A percentile compares a stretch with the other conserved stretches of the same genome.
Conservation (phyloP, 2,888 invertebrate species). For the Microplitis deprimator region DNA sequence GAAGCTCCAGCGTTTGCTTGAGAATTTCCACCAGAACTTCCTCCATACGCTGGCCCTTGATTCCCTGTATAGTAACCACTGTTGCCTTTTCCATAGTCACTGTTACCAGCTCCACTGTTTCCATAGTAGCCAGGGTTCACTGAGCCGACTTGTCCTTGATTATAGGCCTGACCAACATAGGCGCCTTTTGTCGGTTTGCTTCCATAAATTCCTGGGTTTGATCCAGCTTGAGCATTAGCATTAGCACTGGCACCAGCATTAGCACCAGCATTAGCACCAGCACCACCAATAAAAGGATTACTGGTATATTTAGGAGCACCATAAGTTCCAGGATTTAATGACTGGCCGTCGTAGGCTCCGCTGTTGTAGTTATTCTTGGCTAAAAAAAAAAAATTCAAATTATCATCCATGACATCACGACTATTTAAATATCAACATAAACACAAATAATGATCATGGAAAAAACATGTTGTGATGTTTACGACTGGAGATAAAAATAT, state of each 20-base stretch:
- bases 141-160: too few species aligned
- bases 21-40: background rate
- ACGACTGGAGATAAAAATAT: background rate
- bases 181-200: background rate
- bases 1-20: conserved; percentile 28
- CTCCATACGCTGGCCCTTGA: background rate
- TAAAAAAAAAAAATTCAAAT: background rate
- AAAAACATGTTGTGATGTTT: background rate
- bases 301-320: conserved; percentile 34
- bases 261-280: conserved; percentile 26
- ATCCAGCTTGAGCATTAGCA: conserved; percentile 4
- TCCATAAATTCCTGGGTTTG: conserved; percentile 11
- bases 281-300: conserved; percentile 50
- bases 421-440: background rate
- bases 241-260: conserved; percentile 34
- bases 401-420: background rate
- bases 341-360: background rate
- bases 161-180: background rate
- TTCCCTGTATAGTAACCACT: background rate
- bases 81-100: background rate
- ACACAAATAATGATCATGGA: background rate
- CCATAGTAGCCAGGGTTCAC: too few species aligned
- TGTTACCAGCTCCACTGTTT: too few species aligned
- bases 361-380: background rate
- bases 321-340: conserved; percentile 34